Evolutionary conservation across 2,113 vertebrate genomes (phyloP), one percentile per base, ranked within the genome.

Genomic region (Sinocyclocheilus anophthalmus): DNA sequence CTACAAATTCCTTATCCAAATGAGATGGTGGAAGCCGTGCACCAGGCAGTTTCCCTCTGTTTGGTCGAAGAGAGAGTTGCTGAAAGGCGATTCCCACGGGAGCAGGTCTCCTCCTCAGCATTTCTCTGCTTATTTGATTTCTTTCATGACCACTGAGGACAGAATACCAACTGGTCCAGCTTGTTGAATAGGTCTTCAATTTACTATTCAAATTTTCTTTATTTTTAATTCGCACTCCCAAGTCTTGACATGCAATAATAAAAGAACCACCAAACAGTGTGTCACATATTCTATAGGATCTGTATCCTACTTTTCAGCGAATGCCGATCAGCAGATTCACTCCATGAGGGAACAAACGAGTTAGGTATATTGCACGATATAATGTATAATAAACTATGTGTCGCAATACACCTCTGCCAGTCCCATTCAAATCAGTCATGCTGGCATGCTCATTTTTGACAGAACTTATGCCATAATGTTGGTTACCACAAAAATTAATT

Each of bases 1-100:
- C 24, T n/a, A 82, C 45, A 69, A 11, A 82, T 82, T 69, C 57
- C 42, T 48, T 4, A 69, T 50, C 80, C 61, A 33, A 82, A 82
- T 82, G 61, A 82, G 80, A 8, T 2, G 16, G 14, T 48, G n/a
- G n/a, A 48, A 65, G 18, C n/a, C 42, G n/a, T 33, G 30, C 30
- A 33, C 30, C 30, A 33, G 30, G 30, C 30, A 33, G 30, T 33
- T 33, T 33, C 30, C 30, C 30, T 33, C 30, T 33, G 30, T 33
- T 33, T 33, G 30, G 30, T 33, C 30, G 30, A 0, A 33, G 30
- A 0, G 30, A 33, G 30, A 33, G 30, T 33, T 33, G 30, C 30
- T 33, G 30, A 33, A 33, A 33, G 30, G 30, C 30, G 30, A 33
- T 33, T 33, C 30, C 30, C 30, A 33, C 30, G 30, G 30, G 30